Conservation (phyloP, 2,113 vertebrate species). For the Anseranas semipalmata region DNA sequence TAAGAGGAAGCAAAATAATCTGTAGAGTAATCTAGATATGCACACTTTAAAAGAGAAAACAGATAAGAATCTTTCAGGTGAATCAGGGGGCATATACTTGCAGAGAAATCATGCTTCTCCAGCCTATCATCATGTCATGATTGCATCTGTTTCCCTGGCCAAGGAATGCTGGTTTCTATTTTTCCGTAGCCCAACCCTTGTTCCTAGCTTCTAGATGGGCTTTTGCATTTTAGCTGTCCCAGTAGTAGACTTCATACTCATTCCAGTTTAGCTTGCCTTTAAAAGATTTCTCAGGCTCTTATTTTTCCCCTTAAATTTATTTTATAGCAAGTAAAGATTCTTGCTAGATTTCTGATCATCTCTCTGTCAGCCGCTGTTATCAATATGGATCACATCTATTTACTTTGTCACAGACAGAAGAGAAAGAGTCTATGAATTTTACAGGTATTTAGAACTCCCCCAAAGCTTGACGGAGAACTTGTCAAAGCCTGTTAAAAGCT, state of each 20-base stretch:
- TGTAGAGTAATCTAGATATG: constrained; percentile 2
- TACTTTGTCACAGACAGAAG: background rate
- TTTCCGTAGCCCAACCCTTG: constrained; percentile 25
- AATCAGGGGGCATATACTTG: constrained; percentile 34
- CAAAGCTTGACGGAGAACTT: background rate
- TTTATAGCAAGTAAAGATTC: background rate
- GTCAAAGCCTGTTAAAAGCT: background rate
- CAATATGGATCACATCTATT: background rate
- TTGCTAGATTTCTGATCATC: background rate
- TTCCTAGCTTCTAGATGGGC: background rate
- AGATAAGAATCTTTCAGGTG: constrained; percentile 51
- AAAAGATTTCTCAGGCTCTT: background rate
- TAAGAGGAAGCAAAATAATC: constrained; percentile 43
- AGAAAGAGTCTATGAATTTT: background rate
- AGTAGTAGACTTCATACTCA: background rate
- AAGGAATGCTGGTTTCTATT: constrained; percentile 41
- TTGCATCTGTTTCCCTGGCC: constrained; percentile 26
- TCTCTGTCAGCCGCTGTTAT: background rate
- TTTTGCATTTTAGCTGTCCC: constrained; percentile 17
- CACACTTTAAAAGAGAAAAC: constrained; percentile 30
- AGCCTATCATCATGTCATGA: background rate
- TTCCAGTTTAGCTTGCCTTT: background rate
- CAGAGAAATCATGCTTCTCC: background rate
- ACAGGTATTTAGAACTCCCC: background rate
- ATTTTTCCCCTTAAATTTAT: background rate